Conservation (phyloP, 2,113 vertebrate species). For the Saguinus imperator region DNA sequence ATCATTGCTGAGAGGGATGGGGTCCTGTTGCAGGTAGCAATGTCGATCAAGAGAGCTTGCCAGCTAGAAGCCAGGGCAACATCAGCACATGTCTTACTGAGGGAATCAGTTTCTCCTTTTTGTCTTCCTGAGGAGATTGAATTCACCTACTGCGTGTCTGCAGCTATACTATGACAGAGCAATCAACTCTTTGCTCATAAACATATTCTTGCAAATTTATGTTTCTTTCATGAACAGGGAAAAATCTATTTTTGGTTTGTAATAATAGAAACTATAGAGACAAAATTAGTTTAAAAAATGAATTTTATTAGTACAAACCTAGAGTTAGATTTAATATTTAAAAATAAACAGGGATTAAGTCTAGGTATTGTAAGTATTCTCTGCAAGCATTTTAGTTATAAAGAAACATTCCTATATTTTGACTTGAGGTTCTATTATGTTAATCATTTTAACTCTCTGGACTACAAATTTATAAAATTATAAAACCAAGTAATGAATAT, state of each 20-base stretch:
- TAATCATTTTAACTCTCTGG: not conserved
- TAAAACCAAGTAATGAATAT: not conserved
- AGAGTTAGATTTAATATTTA: not conserved
- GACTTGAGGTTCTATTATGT: not conserved
- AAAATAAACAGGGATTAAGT: not conserved
- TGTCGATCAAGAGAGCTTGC: conserved; percentile 74
- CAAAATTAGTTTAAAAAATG: conserved; percentile 37
- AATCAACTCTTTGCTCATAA: not conserved
- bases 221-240: not conserved
- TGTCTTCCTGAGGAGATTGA: conserved; percentile 82
- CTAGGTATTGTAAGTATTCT: not conserved
- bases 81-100: conserved; percentile 84
- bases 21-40: not conserved
- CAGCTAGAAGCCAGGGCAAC: conserved; percentile 82
- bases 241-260: conserved; percentile 31
- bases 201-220: not conserved
- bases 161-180: not conserved
- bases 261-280: conserved; percentile 52
- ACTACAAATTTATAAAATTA: not conserved
- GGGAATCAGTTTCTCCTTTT: conserved; percentile 81
- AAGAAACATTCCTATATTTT: conserved; percentile 2
- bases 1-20: not conserved
- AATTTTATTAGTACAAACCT: not conserved
- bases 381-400: not conserved
- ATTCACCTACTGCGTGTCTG: conserved; percentile 52